Evolutionary conservation across 1,140 invertebrate species (phyloP).

Genomic region (Hypothenemus hampei): DNA sequence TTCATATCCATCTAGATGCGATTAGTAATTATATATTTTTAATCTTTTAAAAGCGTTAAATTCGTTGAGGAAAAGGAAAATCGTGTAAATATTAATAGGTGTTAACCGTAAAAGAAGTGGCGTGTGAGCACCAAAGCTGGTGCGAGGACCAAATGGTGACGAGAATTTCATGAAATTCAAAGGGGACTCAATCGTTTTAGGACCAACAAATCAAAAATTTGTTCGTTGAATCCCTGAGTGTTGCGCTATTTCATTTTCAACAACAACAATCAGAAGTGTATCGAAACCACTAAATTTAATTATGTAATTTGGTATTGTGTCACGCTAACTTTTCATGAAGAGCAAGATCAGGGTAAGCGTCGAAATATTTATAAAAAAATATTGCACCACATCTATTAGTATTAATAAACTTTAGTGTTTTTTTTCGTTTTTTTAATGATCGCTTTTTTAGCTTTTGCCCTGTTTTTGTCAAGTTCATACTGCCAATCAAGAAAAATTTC

Average conservation of each 20-base stretch:
- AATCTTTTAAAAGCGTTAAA: too few species aligned
- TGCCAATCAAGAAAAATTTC: slow-evolving; percentile 37
- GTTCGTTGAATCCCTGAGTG: too few species aligned
- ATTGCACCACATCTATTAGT: slow-evolving; percentile 41
- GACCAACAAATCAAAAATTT: too few species aligned
- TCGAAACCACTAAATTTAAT: too few species aligned
- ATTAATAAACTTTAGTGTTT: too few species aligned
- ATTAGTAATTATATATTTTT: too few species aligned
- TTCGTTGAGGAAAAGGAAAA: too few species aligned
- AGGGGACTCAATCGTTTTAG: too few species aligned
- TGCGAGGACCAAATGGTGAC: slow-evolving; percentile 45
- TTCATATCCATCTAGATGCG: too few species aligned
- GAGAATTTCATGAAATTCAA: slow-evolving; percentile 38
- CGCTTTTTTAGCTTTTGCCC: slow-evolving; percentile 35
- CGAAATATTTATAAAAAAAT: slow-evolving; percentile 40
- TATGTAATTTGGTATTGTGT: slow-evolving; percentile 15
- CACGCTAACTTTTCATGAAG: too few species aligned
- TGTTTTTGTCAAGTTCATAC: slow-evolving; percentile 28
- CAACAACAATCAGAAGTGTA: too few species aligned
- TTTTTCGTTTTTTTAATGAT: too few species aligned
- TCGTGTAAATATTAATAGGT: slow-evolving; percentile 27
- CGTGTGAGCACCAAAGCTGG: slow-evolving; percentile 44
- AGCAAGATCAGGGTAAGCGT: slow-evolving; percentile 46
- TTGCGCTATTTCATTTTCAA: slow-evolving; percentile 33
- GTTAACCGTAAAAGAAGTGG: slow-evolving; percentile 40